These are phyloP conservation scores for Halictus quadricinctus DNA, from an alignment of 2,888 invertebrate genomes.

Conservation along the genomic window DNA sequence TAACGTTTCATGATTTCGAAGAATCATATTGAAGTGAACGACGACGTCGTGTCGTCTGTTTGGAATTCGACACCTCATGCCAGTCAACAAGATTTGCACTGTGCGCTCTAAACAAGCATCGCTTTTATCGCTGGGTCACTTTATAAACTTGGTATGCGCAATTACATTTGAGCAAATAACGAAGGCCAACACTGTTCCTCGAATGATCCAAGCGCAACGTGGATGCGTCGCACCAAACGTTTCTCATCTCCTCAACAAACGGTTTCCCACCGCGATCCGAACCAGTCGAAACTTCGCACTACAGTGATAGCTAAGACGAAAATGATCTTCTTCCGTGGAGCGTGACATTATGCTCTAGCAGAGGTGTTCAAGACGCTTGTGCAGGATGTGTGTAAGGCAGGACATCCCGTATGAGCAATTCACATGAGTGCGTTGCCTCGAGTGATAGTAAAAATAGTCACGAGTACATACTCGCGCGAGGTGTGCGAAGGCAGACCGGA, in stretches of 20 bases:
- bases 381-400: conserved; percentile 73
- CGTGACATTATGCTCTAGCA: conserved; percentile 63
- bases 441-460: conserved; percentile 43
- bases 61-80: too few relatives aligned
- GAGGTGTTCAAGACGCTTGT: conserved; percentile 30
- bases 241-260: conserved; percentile 26
- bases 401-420: conserved; percentile 74
- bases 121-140: background rate
- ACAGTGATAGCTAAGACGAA: conserved; percentile 37
- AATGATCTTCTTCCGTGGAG: conserved; percentile 62
- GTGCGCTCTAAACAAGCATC: background rate
- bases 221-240: conserved; percentile 34
- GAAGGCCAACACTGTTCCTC: conserved; percentile 31
- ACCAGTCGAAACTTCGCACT: conserved; percentile 19
- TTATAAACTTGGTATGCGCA: background rate
- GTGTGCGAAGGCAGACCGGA: background rate
- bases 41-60: too few relatives aligned
- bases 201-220: background rate
- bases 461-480: background rate
- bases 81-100: background rate
- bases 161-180: conserved; percentile 53
- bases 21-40: background rate
- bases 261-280: background rate
- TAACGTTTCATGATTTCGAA: background rate
- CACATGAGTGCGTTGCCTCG: conserved; percentile 49